A percentile compares a stretch with the other conserved stretches of the same genome.
phyloP scores from a whole-genome alignment of 1,140 invertebrate species.

The Heterodera schachtii region DNA sequence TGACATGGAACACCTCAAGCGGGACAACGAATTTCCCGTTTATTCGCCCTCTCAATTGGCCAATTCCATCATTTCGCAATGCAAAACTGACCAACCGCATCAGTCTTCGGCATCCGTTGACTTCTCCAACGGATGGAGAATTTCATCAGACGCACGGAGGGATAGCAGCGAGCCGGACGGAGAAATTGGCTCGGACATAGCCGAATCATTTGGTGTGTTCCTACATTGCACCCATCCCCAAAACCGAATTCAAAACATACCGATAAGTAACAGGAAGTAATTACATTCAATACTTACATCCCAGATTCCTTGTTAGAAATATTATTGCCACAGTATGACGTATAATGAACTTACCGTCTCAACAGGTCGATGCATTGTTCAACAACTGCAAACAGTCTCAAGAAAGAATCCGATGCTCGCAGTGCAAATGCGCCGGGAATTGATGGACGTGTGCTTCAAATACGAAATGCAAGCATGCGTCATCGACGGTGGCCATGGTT shows the following conservation, averaged over 20 bases:
- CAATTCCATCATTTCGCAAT: neutral
- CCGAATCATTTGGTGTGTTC: conserved; percentile 27
- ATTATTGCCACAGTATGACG: too few relatives aligned
- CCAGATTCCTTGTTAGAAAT: too few relatives aligned
- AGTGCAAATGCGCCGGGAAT: conserved; percentile 37
- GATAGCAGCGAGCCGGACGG: conserved; percentile 10
- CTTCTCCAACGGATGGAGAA: neutral
- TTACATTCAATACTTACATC: too few relatives aligned
- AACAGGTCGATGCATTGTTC: conserved; percentile 33
- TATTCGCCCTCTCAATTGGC: neutral
- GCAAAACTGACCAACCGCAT: neutral
- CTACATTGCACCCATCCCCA: too few relatives aligned
- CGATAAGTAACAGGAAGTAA: too few relatives aligned
- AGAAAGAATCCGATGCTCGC: conserved; percentile 35
- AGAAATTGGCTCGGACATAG: conserved; percentile 10
- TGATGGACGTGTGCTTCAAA: conserved; percentile 45
- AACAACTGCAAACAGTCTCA: conserved; percentile 30
- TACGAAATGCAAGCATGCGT: conserved; percentile 36
- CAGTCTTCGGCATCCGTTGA: neutral
- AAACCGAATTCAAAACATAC: too few relatives aligned
- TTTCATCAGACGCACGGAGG: neutral
- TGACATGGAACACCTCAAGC: neutral
- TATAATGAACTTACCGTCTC: too few relatives aligned
- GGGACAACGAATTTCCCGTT: neutral
- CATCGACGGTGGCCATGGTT: conserved; percentile 6